A percentile compares a stretch with the other conserved stretches of the same genome.
Conservation (phyloP, 2,113 vertebrate species). For the Sander vitreus region DNA sequence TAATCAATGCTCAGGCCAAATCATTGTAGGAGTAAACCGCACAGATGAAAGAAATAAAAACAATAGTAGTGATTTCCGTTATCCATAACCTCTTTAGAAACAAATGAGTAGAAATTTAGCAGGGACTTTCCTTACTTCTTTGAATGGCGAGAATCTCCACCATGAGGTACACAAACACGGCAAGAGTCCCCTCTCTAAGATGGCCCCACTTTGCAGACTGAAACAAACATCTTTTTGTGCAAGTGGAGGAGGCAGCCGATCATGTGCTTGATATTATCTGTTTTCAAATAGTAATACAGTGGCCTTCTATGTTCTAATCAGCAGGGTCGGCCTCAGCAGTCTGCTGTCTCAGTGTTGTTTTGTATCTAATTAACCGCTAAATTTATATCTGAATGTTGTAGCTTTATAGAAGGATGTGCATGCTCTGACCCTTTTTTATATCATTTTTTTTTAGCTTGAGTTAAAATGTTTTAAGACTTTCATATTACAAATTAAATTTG, state of each 20-base stretch:
- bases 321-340: slow-evolving; percentile 34
- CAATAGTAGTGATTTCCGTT: background rate
- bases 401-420: background rate
- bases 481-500: background rate
- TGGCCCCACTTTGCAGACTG: slow-evolving; percentile 25
- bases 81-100: slow-evolving; percentile 8
- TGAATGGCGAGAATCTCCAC: background rate
- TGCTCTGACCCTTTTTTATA: background rate
- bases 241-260: slow-evolving; percentile 49
- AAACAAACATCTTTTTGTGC: slow-evolving; percentile 77
- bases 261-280: slow-evolving; percentile 80
- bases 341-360: slow-evolving; percentile 33
- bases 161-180: slow-evolving; percentile 27
- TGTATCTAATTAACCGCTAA: slow-evolving; percentile 23
- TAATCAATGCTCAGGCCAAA: background rate
- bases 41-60: background rate
- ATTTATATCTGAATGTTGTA: background rate
- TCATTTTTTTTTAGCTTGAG: background rate
- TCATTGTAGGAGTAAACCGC: background rate
- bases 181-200: slow-evolving; percentile 21
- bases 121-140: slow-evolving; percentile 61
- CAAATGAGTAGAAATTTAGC: background rate
- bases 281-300: slow-evolving; percentile 71
- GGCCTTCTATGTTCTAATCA: slow-evolving; percentile 67
- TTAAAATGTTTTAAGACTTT: slow-evolving; percentile 10